These are phyloP conservation scores for Ellobium chinense DNA, from an alignment of 2,888 invertebrate species.

Conservation along the genomic window DNA sequence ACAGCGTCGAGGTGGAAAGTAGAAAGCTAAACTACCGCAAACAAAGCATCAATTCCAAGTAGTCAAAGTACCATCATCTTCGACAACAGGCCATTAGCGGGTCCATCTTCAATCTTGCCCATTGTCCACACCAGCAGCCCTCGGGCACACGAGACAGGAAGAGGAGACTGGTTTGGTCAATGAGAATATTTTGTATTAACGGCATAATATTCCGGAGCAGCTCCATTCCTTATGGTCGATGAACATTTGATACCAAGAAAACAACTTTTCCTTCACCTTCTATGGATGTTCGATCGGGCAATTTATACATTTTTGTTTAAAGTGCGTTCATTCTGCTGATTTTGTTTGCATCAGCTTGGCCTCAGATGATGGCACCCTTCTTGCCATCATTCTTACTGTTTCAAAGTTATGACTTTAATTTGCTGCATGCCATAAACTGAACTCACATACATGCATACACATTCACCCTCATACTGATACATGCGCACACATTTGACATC, in stretches of 20 bases:
- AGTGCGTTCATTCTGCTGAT: no score
- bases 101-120: slow-evolving; percentile 24
- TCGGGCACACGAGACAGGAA: slow-evolving; percentile 16
- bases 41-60: slow-evolving; percentile 4
- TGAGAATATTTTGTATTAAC: slow-evolving; percentile 27
- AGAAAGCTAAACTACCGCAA: slow-evolving; percentile 1
- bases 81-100: slow-evolving; percentile 25
- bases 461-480: no score
- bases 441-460: no score
- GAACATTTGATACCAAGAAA: slow-evolving; percentile 39
- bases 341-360: no score
- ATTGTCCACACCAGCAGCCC: slow-evolving; percentile 30
- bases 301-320: not conserved
- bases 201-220: slow-evolving; percentile 30
- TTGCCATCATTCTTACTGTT: no score
- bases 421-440: no score
- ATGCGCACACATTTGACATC: no score
- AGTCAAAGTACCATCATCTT: slow-evolving; percentile 18
- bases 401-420: no score
- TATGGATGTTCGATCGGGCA: slow-evolving; percentile 16
- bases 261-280: not conserved
- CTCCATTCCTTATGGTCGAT: slow-evolving; percentile 31
- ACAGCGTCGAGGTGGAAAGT: no score
- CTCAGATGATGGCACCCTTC: no score
- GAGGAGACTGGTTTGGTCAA: slow-evolving; percentile 25